These are phyloP conservation scores for Drosophila malerkotliana DNA, from an alignment of 1,140 invertebrate species.

Conservation along the genomic window DNA sequence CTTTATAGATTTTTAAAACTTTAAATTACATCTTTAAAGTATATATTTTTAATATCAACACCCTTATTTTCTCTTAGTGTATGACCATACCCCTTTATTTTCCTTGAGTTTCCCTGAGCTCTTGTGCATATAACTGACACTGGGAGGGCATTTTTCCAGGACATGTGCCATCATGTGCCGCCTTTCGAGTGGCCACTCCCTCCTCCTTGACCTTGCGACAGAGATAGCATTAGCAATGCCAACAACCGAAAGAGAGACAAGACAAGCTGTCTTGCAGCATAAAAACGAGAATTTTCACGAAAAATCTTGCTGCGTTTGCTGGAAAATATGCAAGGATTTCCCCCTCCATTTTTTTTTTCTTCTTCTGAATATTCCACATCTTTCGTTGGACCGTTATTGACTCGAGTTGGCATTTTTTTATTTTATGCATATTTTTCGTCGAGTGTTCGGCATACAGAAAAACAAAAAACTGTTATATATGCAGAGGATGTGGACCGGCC, in stretches of 20 bases:
- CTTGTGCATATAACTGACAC: neutral
- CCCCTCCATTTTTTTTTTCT: neutral
- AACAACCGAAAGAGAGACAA: neutral
- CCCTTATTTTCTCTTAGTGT: neutral
- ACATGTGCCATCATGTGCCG: slow-evolving; percentile 22
- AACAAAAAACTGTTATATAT: slow-evolving; percentile 21
- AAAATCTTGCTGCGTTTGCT: slow-evolving; percentile 42
- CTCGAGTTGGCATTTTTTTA: slow-evolving; percentile 35
- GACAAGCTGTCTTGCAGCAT: slow-evolving; percentile 2
- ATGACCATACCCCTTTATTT: neutral
- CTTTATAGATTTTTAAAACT: too few relatives aligned
- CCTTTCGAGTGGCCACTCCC: slow-evolving; percentile 67
- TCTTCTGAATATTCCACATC: slow-evolving; percentile 1
- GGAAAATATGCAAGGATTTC: slow-evolving; percentile 22
- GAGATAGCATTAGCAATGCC: neutral
- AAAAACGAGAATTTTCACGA: neutral
- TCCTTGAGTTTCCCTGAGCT: neutral
- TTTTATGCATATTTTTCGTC: slow-evolving; percentile 43
- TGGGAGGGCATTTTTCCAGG: slow-evolving; percentile 29
- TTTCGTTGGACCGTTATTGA: slow-evolving; percentile 22
- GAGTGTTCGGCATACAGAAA: slow-evolving; percentile 38
- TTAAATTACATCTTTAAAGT: too few relatives aligned
- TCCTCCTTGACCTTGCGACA: slow-evolving; percentile 47
- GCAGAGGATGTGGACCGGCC: slow-evolving; percentile 11
- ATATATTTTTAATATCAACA: too few relatives aligned